phyloP scores from a whole-genome alignment of 2,888 invertebrate species.

The Sarcophaga caerulescens region DNA sequence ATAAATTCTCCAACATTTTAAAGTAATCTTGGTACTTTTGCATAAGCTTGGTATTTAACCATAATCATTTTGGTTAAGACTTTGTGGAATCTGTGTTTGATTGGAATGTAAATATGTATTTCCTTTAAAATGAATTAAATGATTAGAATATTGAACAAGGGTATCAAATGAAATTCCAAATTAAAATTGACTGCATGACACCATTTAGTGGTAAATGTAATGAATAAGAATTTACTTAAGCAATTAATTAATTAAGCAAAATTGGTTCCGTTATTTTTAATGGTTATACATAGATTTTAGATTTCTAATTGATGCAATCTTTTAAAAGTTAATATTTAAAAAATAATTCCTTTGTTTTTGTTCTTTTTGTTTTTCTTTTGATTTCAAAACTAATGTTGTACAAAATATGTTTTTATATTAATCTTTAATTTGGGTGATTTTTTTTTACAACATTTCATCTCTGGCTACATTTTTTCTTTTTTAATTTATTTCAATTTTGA shows the following conservation, averaged over 20 bases:
- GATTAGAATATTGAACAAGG: no score
- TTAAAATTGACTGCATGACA: no score
- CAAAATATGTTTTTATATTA: conserved; percentile 43
- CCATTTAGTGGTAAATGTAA: neutral
- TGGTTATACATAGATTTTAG: conserved; percentile 14
- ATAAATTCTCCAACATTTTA: neutral
- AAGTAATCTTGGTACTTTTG: no score
- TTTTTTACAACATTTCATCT: conserved; percentile 40
- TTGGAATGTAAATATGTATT: no score
- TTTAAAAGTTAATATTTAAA: conserved; percentile 39
- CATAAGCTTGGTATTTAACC: no score
- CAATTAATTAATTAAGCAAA: conserved; percentile 45
- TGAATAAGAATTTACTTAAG: neutral
- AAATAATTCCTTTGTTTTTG: conserved; percentile 1
- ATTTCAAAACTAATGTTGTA: conserved; percentile 52
- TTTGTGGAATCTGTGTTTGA: no score
- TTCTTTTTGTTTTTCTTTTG: neutral
- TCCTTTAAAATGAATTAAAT: no score
- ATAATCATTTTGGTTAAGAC: no score
- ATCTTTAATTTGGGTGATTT: conserved; percentile 6
- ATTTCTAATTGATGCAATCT: conserved; percentile 44
- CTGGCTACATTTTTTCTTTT: conserved; percentile 22
- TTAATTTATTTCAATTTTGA: conserved; percentile 1
- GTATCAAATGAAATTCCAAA: no score
- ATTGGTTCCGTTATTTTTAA: conserved; percentile 40